Evolutionary conservation across 2,797 vertebrate genomes (phyloP).

Genomic region (Coranthus polyacanthus): DNA sequence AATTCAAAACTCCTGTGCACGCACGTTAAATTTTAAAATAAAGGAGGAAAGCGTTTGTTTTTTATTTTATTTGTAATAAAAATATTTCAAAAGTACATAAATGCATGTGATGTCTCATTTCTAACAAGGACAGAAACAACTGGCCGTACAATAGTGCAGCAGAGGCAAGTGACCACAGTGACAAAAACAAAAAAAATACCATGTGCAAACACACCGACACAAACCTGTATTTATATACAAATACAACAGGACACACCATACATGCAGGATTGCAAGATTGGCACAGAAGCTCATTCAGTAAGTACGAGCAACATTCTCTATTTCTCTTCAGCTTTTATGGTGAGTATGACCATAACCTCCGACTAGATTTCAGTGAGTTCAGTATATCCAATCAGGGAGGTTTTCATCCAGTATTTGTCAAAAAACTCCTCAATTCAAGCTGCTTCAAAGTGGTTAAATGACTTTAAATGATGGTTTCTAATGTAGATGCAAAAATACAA

Average conservation of each 20-base stretch:
- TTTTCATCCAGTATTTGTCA: not conserved
- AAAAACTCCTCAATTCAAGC: not conserved
- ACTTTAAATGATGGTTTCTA: constrained; percentile 2
- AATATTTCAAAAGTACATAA: constrained; percentile 21
- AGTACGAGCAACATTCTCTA: not conserved
- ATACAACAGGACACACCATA: not conserved
- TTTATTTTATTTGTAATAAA: constrained; percentile 66
- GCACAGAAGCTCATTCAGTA: no score
- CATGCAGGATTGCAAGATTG: not conserved
- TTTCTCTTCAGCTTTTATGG: constrained; percentile 12
- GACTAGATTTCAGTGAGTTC: not conserved
- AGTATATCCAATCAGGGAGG: not conserved
- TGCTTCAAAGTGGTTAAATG: not conserved
- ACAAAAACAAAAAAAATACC: constrained; percentile 4
- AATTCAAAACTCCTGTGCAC: not conserved
- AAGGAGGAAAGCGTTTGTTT: constrained; percentile 20
- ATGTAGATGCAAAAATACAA: not conserved
- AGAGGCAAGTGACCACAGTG: constrained; percentile 26
- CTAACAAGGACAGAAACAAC: constrained; percentile 18
- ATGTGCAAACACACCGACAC: constrained; percentile 14
- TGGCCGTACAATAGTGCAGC: constrained; percentile 25
- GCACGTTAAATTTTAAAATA: constrained; percentile 13
- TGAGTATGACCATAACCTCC: constrained; percentile 6
- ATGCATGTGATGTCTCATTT: constrained; percentile 42
- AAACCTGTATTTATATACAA: not conserved